Conservation (phyloP, 2,797 vertebrate genomes). For the Pachyuromys duprasi region DNA sequence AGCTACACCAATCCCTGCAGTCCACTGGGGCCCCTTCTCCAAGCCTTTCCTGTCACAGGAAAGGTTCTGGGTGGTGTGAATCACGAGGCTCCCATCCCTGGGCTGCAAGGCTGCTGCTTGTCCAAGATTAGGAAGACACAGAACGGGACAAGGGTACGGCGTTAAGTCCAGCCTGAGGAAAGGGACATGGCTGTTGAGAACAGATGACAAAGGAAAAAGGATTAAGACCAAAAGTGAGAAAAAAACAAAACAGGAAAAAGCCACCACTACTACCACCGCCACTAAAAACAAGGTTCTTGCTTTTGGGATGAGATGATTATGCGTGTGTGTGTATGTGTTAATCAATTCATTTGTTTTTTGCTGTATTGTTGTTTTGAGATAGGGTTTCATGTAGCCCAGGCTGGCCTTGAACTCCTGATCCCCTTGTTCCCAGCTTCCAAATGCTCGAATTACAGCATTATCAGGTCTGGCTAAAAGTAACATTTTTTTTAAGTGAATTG, state of each 20-base stretch:
- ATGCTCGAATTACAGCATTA: neutral
- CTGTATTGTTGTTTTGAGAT: neutral
- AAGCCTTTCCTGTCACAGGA: slow-evolving; percentile 49
- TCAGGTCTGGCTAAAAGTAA: slow-evolving; percentile 24
- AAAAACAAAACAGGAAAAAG: neutral
- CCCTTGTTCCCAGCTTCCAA: neutral
- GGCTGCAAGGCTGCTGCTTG: neutral
- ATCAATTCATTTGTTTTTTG: neutral
- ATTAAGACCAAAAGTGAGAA: neutral
- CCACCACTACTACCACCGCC: too few relatives aligned
- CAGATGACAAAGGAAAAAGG: neutral
- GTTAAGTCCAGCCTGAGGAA: neutral
- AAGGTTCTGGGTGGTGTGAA: slow-evolving; percentile 63
- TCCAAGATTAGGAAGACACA: neutral
- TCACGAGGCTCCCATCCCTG: neutral
- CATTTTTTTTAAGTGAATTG: slow-evolving; percentile 43
- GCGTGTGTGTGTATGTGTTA: neutral
- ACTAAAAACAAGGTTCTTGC: neutral
- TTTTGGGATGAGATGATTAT: neutral
- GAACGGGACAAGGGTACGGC: neutral
- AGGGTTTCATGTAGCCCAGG: neutral
- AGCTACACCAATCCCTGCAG: neutral
- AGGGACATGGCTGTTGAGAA: neutral
- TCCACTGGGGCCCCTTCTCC: slow-evolving; percentile 45
- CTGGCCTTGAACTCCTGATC: neutral